These are phyloP conservation scores for Cyanoderma ruficeps DNA, from an alignment of 2,113 vertebrate genomes.

Conservation along the genomic window DNA sequence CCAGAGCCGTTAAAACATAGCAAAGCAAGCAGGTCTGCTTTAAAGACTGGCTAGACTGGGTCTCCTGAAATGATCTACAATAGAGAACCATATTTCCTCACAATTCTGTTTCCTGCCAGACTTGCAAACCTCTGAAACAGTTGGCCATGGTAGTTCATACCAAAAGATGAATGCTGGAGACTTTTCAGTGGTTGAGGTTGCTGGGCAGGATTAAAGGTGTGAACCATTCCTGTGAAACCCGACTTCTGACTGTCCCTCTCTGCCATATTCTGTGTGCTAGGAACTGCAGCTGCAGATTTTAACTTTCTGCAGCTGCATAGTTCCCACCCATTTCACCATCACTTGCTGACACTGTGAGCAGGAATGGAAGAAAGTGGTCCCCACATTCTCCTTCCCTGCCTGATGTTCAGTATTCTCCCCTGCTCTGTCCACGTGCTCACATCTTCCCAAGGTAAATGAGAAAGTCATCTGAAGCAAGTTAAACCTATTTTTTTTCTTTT, in stretches of 20 bases:
- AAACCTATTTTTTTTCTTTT: background rate
- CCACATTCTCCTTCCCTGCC: background rate
- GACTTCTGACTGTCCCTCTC: background rate
- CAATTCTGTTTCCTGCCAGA: background rate
- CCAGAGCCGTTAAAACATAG: background rate
- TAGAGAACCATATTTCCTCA: background rate
- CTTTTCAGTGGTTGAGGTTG: background rate
- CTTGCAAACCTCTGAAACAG: background rate
- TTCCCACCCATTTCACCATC: background rate
- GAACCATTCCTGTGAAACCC: background rate
- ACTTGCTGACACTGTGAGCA: background rate
- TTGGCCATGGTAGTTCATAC: background rate
- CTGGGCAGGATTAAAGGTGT: background rate
- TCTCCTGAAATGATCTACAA: background rate
- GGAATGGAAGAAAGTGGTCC: background rate
- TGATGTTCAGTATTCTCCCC: background rate
- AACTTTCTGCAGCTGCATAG: background rate
- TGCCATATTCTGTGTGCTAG: background rate
- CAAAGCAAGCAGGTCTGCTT: background rate
- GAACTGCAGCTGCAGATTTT: background rate
- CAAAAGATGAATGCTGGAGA: background rate
- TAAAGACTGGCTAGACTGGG: background rate
- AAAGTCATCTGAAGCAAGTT: background rate
- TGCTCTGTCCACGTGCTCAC: background rate
- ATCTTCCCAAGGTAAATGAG: background rate